These are phyloP conservation scores for Drosophila punjabiensis DNA, from an alignment of 1,140 invertebrate species.

Conservation along the genomic window DNA sequence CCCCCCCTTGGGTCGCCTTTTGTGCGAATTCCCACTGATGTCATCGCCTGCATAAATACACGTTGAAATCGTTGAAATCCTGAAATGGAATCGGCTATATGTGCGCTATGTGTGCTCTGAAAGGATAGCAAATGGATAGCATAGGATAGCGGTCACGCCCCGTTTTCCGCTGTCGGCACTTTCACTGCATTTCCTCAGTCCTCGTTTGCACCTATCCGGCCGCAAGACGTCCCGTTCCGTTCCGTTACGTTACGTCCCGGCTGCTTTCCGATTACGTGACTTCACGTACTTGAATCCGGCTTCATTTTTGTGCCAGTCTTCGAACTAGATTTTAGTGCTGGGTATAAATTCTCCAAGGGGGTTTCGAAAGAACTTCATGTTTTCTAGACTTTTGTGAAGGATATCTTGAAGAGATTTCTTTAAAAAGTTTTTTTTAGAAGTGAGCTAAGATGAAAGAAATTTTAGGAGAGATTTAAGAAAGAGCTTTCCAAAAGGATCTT, in stretches of 20 bases:
- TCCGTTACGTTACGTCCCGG: constrained; percentile 1
- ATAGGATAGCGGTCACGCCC: constrained; percentile 35
- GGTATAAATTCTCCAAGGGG: background rate
- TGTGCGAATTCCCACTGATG: constrained; percentile 61
- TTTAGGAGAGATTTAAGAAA: no score
- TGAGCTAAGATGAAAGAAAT: no score
- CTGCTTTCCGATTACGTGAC: constrained; percentile 57
- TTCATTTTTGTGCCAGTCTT: constrained; percentile 7
- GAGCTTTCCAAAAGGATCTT: no score
- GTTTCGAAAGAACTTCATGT: background rate
- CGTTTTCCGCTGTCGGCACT: constrained; percentile 60
- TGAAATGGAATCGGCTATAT: constrained; percentile 13
- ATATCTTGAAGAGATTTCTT: background rate
- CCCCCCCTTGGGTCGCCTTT: constrained; percentile 3
- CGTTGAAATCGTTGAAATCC: constrained; percentile 26
- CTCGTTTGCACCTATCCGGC: constrained; percentile 51
- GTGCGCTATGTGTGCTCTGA: background rate
- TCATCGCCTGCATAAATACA: constrained; percentile 61
- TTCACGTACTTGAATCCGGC: constrained; percentile 42
- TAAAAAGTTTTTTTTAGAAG: no score
- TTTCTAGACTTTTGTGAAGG: background rate
- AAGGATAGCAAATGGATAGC: constrained; percentile 23
- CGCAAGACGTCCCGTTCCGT: constrained; percentile 3
- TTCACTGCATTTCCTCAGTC: constrained; percentile 72
- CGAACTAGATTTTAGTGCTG: constrained; percentile 36